Percentiles rank a stretch among this genome's conserved stretches.
phyloP scores from a whole-genome alignment of 2,113 vertebrate species.

The Pterocles orientalis region DNA sequence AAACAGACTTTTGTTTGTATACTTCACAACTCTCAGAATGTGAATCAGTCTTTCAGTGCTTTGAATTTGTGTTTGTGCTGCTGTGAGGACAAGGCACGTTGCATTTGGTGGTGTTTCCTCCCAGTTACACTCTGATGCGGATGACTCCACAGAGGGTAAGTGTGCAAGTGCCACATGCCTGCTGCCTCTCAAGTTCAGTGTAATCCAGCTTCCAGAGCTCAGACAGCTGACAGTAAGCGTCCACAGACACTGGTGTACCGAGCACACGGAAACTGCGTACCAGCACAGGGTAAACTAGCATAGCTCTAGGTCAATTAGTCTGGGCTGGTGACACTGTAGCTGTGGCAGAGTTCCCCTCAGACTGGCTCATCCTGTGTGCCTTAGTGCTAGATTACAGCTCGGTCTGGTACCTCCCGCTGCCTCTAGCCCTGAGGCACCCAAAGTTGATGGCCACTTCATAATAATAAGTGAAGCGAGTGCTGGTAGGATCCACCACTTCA shows the following conservation, averaged over 20 bases:
- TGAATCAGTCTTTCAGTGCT: background rate
- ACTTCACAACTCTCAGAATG: background rate
- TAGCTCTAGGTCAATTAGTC: background rate
- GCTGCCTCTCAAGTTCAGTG: background rate
- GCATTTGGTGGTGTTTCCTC: background rate
- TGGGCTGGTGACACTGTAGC: background rate
- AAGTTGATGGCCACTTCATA: background rate
- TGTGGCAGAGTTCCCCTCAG: background rate
- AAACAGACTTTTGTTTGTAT: background rate
- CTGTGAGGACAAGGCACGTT: accelerated
- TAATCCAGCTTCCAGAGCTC: background rate
- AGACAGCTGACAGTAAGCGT: background rate
- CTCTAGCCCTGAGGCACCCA: background rate
- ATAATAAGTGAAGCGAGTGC: accelerated
- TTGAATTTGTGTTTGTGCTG: accelerated
- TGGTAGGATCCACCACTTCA: accelerated
- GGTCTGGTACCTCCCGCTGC: background rate
- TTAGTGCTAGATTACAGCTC: background rate
- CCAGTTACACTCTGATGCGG: accelerated
- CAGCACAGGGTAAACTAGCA: background rate
- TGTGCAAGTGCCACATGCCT: background rate
- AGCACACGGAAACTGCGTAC: accelerated
- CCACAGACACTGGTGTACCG: background rate
- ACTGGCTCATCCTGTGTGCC: background rate
- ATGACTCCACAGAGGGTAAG: background rate